Evolutionary conservation across 2,113 vertebrate genomes (phyloP).

Genomic region (Gallinago media): DNA sequence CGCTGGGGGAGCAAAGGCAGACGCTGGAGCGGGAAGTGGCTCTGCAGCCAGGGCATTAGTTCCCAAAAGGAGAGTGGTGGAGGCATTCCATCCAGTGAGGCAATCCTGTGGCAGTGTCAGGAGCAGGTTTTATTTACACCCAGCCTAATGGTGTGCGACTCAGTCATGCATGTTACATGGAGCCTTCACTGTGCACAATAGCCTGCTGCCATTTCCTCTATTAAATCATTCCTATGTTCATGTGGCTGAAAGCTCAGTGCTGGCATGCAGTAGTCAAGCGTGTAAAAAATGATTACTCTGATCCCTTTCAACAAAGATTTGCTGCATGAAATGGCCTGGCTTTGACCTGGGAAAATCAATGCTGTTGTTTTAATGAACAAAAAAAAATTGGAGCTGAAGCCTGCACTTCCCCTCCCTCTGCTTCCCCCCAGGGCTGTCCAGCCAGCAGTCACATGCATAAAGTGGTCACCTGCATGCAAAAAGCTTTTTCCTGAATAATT

Average conservation of each 20-base stretch:
- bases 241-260: constrained; percentile 45
- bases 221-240: constrained; percentile 65
- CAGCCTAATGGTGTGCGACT: constrained; percentile 41
- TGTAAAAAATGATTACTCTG: constrained; percentile 71
- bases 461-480: neutral
- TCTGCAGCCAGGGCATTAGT: neutral
- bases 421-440: neutral
- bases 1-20: neutral
- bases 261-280: constrained; percentile 43
- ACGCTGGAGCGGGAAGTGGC: neutral
- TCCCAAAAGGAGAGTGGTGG: constrained; percentile 15
- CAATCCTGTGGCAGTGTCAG: constrained; percentile 24
- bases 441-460: neutral
- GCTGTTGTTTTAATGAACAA: constrained; percentile 66
- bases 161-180: constrained; percentile 67
- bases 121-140: constrained; percentile 62
- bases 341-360: constrained; percentile 69
- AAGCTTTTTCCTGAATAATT: neutral
- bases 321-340: constrained; percentile 58
- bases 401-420: neutral
- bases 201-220: constrained; percentile 63
- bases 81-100: constrained; percentile 44
- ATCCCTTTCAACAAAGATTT: constrained; percentile 64
- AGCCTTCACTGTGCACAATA: constrained; percentile 61
- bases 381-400: constrained; percentile 24